A percentile compares a stretch with the other conserved stretches of the same genome.
These are phyloP conservation scores for Gymnarchus niloticus DNA, from an alignment of 2,113 vertebrate genomes.

Conservation along the genomic window DNA sequence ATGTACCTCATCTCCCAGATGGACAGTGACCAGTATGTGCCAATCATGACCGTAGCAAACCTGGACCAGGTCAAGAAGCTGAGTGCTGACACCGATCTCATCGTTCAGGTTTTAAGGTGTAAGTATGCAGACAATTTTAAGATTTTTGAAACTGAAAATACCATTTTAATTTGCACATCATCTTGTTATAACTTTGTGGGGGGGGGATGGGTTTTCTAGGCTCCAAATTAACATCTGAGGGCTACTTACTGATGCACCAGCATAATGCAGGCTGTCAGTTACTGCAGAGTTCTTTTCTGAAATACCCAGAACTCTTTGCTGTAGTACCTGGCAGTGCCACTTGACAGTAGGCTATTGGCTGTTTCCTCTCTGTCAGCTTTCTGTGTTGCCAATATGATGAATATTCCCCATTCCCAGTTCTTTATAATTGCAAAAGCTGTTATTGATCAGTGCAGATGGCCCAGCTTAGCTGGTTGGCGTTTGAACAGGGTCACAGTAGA, in stretches of 20 bases:
- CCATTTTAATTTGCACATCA: neutral
- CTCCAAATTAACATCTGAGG: neutral
- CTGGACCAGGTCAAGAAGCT: slow-evolving; percentile 90
- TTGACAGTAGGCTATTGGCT: neutral
- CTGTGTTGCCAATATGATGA: neutral
- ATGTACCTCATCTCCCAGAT: slow-evolving; percentile 96
- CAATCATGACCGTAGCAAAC: slow-evolving; percentile 86
- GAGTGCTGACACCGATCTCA: slow-evolving; percentile 83
- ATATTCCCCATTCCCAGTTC: neutral
- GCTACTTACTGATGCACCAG: neutral
- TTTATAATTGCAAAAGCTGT: neutral
- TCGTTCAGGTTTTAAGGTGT: slow-evolving; percentile 86
- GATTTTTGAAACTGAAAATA: neutral
- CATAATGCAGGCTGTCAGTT: neutral
- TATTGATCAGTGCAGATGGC: neutral
- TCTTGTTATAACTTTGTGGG: neutral
- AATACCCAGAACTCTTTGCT: neutral
- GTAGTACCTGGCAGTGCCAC: neutral
- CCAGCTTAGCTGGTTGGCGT: neutral
- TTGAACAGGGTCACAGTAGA: neutral
- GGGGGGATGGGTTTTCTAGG: neutral
- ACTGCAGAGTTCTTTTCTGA: neutral
- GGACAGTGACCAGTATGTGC: slow-evolving; percentile 94
- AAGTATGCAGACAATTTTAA: slow-evolving; percentile 45
- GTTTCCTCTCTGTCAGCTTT: neutral